A percentile compares a stretch with the other conserved stretches of the same genome.
Conservation (phyloP, 2,113 vertebrate species). For the Leuciscus idus region DNA sequence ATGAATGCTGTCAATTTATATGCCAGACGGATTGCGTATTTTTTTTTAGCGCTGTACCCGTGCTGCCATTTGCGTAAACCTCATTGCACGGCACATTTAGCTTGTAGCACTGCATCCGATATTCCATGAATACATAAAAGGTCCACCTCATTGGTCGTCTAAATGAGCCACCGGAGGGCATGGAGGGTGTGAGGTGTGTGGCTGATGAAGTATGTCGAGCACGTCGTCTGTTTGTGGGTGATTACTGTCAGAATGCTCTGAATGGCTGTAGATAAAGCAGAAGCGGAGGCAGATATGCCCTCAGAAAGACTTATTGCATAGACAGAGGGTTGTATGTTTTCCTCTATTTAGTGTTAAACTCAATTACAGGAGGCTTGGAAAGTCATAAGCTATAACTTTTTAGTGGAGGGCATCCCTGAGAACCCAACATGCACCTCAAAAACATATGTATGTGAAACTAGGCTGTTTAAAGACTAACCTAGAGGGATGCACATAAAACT, state of each 20-base stretch:
- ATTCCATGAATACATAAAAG: conserved; percentile 47
- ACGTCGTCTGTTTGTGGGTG: conserved; percentile 9
- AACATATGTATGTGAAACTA: background rate
- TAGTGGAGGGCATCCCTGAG: background rate
- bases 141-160: conserved; percentile 33
- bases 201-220: conserved; percentile 51
- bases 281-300: background rate
- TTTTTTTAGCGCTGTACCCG: background rate
- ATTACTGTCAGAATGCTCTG: conserved; percentile 31
- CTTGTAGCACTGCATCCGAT: conserved; percentile 13
- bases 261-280: conserved; percentile 40
- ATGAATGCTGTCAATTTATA: conserved; percentile 14
- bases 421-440: background rate
- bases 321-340: background rate
- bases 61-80: conserved; percentile 8
- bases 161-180: conserved; percentile 49
- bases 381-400: background rate
- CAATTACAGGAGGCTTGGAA: background rate
- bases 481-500: background rate
- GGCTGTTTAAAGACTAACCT: background rate
- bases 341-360: conserved; percentile 5
- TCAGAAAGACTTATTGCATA: background rate
- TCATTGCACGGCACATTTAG: conserved; percentile 31
- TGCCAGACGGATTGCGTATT: background rate
- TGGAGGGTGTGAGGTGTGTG: background rate